A percentile compares a stretch with the other conserved stretches of the same genome.
Conservation (phyloP, 2,888 invertebrate species). For the Macrophya annulata region DNA sequence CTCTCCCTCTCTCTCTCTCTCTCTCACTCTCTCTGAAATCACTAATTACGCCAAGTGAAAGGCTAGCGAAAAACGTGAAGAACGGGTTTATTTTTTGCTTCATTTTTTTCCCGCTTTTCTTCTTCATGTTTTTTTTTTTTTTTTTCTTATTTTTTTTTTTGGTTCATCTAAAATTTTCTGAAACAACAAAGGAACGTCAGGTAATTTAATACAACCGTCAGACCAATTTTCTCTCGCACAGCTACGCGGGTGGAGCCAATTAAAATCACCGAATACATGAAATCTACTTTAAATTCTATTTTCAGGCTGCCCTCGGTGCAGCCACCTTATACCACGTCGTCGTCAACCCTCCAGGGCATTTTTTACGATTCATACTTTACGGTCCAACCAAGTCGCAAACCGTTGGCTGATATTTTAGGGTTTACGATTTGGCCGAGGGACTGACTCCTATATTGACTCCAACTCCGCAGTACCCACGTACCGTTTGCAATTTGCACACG, state of each 20-base stretch:
- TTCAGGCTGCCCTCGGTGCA: not conserved
- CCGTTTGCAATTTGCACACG: not conserved
- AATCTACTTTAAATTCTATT: conserved; percentile 44
- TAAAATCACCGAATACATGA: conserved; percentile 40
- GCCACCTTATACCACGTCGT: not conserved
- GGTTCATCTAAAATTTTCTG: not conserved
- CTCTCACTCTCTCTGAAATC: no score
- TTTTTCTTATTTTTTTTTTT: not conserved
- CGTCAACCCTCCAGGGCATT: conserved; percentile 8
- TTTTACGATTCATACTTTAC: conserved; percentile 41
- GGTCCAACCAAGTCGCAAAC: conserved; percentile 37
- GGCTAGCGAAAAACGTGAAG: no score
- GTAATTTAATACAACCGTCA: conserved; percentile 25
- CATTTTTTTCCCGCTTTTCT: not conserved
- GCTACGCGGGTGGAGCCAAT: conserved; percentile 26
- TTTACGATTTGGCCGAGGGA: conserved; percentile 33
- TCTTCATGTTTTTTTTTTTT: not conserved
- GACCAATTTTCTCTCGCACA: conserved; percentile 20
- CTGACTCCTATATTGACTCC: not conserved
- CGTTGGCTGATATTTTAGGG: conserved; percentile 45
- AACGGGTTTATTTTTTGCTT: no score
- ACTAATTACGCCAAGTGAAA: no score
- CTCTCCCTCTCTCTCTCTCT: no score
- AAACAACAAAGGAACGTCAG: conserved; percentile 18
- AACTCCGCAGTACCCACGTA: not conserved